Percentiles rank a stretch among this genome's conserved stretches.
These are phyloP conservation scores for Lasioglossum marginatum DNA, from an alignment of 2,888 invertebrate genomes.

Conservation along the genomic window DNA sequence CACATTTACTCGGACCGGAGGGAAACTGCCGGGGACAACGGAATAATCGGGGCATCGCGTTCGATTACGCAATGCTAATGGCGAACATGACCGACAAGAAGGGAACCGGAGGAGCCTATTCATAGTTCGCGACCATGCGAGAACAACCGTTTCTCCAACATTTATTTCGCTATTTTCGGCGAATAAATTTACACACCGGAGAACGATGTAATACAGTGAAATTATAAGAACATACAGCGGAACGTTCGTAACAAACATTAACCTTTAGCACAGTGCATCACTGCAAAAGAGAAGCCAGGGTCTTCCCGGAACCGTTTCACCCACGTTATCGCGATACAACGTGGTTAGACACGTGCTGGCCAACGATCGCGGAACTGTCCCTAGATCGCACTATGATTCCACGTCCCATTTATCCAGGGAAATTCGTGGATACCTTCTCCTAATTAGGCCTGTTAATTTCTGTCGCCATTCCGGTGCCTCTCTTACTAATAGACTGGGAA, in stretches of 20 bases:
- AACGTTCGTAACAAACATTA: neutral
- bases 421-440: neutral
- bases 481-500: too few relatives aligned
- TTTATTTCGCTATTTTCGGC: neutral
- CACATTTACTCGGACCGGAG: conserved; percentile 40
- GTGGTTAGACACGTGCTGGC: neutral
- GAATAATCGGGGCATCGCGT: conserved; percentile 18
- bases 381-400: neutral
- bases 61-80: conserved; percentile 47
- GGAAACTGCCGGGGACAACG: conserved; percentile 18
- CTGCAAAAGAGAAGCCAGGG: neutral
- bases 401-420: neutral
- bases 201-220: neutral
- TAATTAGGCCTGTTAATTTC: neutral
- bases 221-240: neutral
- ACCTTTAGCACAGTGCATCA: neutral
- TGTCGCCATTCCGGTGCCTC: neutral
- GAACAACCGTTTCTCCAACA: neutral
- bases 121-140: conserved; percentile 11
- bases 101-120: conserved; percentile 12
- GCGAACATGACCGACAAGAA: conserved; percentile 18
- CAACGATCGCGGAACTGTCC: neutral
- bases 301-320: neutral
- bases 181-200: neutral
- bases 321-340: neutral